phyloP scores from a whole-genome alignment of 2,113 vertebrate species.

The Sphaerodactylus townsendi region DNA sequence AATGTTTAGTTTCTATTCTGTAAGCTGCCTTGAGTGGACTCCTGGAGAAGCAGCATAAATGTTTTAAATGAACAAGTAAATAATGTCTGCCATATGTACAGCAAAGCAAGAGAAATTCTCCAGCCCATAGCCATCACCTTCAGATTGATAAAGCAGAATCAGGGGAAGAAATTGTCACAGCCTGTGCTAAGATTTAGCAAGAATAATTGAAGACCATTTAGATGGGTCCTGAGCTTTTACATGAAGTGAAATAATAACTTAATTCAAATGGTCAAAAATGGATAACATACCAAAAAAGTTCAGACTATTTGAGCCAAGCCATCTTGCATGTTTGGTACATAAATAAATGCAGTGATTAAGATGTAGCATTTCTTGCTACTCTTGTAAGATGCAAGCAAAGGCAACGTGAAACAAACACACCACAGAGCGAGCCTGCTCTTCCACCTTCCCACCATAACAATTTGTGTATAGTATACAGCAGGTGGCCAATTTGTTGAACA shows the following conservation, averaged over 20 bases:
- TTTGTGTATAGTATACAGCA: background rate
- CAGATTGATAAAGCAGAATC: background rate
- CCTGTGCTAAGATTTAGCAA: background rate
- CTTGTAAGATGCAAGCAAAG: conserved; percentile 13
- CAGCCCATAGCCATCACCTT: background rate
- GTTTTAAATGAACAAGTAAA: too few relatives aligned
- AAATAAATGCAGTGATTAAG: conserved; percentile 18
- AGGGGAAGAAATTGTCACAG: accelerated
- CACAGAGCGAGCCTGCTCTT: background rate
- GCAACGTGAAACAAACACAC: background rate
- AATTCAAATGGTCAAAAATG: background rate
- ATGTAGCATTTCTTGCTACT: background rate
- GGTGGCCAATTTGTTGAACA: conserved; percentile 16
- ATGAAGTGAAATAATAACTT: background rate
- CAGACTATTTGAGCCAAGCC: background rate
- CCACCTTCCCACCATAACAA: background rate
- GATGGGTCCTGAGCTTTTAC: background rate
- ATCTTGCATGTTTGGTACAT: background rate
- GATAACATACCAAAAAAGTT: background rate
- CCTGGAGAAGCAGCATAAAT: too few relatives aligned
- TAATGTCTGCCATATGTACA: background rate
- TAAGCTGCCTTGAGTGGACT: too few relatives aligned
- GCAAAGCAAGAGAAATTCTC: background rate
- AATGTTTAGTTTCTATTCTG: too few relatives aligned
- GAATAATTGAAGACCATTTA: conserved; percentile 18